Evolutionary conservation across 2,888 invertebrate species (phyloP), one percentile per base, ranked within the genome.

Genomic region (Diarsia mendica): DNA sequence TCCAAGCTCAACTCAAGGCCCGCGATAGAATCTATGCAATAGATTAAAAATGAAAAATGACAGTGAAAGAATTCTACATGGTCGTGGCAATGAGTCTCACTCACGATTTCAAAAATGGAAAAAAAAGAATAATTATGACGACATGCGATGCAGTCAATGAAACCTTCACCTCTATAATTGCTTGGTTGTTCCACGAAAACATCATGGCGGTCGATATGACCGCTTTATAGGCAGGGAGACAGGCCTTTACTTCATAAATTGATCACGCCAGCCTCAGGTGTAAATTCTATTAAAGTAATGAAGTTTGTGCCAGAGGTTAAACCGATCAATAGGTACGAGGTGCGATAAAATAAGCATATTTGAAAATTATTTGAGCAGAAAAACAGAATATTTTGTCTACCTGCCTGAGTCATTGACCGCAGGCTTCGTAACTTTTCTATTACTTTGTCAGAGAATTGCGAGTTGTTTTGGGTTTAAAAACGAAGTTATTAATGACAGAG

Each of bases 201-300:
- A 55, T 20, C 46, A 49, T 28, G 55, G 33, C 49, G 48, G 23
- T 79, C 44, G 28, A 65, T 20, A 46, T 69, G 23, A 23, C 20
- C 23, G 15, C 9, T 15, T 18, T 67, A 44, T 60, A 66, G 48
- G 33, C 53, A 49, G 28, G 20, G 13, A 60, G 44, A 60, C 51
- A 60, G 53, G 55, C 53, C 49, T 70, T 80, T 80, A 80, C 51
- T 77, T 49, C 10, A 84, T 72, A 72, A 72, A 71, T 67, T 46
- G 53, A 67, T 71, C 63, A 67, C 51, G 64, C 60, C 67, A 63
- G 64, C 55, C 67, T 13, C 67, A 77, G 79, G 75, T 85, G 80
- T 53, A 80, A 84, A 84, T 76, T 80, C 76, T 80, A 79, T 85
- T 84, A 84, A 61, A 72, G 66, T 86, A 84, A 87, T 80, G 79